Percentiles rank a stretch among this genome's conserved stretches.
phyloP scores from a whole-genome alignment of 2,113 vertebrate genomes.

The Octodon degus region DNA sequence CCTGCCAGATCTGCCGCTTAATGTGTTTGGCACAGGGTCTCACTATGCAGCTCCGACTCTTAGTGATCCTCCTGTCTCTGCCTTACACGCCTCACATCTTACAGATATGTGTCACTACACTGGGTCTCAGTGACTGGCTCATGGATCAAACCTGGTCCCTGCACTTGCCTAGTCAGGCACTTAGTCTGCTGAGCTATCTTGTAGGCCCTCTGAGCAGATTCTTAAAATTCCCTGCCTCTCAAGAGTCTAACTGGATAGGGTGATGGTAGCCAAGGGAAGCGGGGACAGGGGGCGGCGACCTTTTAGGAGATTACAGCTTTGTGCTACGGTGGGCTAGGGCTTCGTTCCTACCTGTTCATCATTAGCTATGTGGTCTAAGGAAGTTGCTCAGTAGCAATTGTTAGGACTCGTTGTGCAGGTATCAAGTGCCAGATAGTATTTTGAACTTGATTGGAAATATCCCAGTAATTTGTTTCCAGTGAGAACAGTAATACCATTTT shows the following conservation, averaged over 20 bases:
- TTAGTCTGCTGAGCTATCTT: too few species aligned
- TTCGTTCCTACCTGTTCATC: background rate
- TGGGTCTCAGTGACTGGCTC: too few species aligned
- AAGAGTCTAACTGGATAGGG: background rate
- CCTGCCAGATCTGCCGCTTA: background rate
- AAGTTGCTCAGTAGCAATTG: background rate
- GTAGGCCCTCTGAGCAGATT: background rate
- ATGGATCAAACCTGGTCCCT: too few species aligned
- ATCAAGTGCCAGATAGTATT: background rate
- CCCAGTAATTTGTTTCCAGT: background rate
- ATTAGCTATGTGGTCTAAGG: background rate
- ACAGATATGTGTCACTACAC: too few species aligned
- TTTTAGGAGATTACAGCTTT: background rate
- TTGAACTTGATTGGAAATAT: background rate
- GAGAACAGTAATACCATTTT: background rate
- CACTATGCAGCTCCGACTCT: too few species aligned
- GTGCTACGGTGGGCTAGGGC: background rate
- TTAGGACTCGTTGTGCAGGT: background rate
- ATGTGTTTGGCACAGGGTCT: background rate
- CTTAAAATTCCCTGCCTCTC: background rate
- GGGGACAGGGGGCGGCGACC: background rate
- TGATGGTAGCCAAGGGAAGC: background rate
- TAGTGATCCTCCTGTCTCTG: too few species aligned
- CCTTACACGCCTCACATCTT: too few species aligned
- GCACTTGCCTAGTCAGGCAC: too few species aligned